phyloP scores from a whole-genome alignment of 2,888 invertebrate genomes.

The Amblyjoppa proteus region DNA sequence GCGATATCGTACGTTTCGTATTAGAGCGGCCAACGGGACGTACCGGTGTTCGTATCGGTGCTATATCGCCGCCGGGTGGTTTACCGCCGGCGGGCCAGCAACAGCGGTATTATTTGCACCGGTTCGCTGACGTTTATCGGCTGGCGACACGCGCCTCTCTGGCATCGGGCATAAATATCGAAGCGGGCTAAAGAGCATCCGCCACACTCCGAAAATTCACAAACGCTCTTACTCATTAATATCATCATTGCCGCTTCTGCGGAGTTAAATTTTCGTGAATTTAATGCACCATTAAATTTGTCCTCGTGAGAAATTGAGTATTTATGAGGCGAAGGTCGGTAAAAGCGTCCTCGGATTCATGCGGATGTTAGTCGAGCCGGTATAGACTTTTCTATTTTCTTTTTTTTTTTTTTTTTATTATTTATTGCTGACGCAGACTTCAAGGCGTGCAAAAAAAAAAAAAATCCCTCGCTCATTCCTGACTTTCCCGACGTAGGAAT shows the following conservation, averaged over 20 bases:
- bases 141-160: slow-evolving; percentile 63
- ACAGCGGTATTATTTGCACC: slow-evolving; percentile 60
- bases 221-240: neutral
- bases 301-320: neutral
- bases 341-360: no score
- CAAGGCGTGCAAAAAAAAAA: no score
- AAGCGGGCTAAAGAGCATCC: slow-evolving; percentile 14
- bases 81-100: slow-evolving; percentile 39
- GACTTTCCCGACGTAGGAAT: no score
- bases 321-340: no score
- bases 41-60: neutral
- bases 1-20: slow-evolving; percentile 27
- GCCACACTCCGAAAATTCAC: neutral
- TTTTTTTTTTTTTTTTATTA: no score
- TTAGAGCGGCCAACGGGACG: neutral
- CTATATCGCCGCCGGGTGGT: neutral
- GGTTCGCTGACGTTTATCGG: slow-evolving; percentile 72
- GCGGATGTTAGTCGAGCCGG: no score
- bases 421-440: no score
- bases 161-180: slow-evolving; percentile 43
- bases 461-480: no score
- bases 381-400: no score
- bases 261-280: neutral
- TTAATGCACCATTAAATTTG: neutral
- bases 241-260: neutral